These are phyloP conservation scores for Smutsia temminckii DNA, from an alignment of 2,797 vertebrate species.

Conservation along the genomic window DNA sequence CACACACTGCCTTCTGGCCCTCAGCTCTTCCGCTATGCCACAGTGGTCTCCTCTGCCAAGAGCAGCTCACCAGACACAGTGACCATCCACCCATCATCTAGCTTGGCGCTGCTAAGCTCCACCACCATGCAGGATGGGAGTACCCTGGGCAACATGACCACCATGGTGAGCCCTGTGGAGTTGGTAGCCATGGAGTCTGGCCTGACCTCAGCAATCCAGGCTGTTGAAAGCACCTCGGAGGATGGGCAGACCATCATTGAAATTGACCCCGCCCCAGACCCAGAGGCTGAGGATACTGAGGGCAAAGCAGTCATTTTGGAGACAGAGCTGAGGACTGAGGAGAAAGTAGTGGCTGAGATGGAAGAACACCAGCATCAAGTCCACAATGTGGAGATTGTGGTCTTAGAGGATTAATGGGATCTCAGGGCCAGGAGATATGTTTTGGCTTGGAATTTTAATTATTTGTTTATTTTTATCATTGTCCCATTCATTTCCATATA, in stretches of 20 bases:
- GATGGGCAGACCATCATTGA: slow-evolving; percentile 93
- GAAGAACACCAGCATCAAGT: slow-evolving; percentile 92
- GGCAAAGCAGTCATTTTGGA: slow-evolving; percentile 88
- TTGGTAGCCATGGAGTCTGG: slow-evolving; percentile 92
- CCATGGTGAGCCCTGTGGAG: slow-evolving; percentile 92
- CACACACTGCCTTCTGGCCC: slow-evolving; percentile 91
- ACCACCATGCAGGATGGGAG: slow-evolving; percentile 90
- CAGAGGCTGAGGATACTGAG: slow-evolving; percentile 83
- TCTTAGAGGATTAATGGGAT: slow-evolving; percentile 89
- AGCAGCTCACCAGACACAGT: slow-evolving; percentile 88
- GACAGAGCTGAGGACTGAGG: slow-evolving; percentile 88
- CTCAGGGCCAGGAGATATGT: slow-evolving; percentile 63
- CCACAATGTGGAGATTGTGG: slow-evolving; percentile 94
- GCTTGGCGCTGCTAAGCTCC: slow-evolving; percentile 91
- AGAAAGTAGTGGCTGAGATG: slow-evolving; percentile 86
- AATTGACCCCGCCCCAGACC: slow-evolving; percentile 91
- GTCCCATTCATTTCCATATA: slow-evolving; percentile 80
- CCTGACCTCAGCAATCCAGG: slow-evolving; percentile 86
- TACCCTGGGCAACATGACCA: slow-evolving; percentile 86
- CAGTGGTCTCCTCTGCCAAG: slow-evolving; percentile 88
- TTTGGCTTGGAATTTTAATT: slow-evolving; percentile 80
- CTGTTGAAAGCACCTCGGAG: slow-evolving; percentile 86
- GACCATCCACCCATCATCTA: slow-evolving; percentile 92
- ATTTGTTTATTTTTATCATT: slow-evolving; percentile 82
- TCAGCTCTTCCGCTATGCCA: slow-evolving; percentile 89